A percentile compares a stretch with the other conserved stretches of the same genome.
phyloP scores from a whole-genome alignment of 2,888 invertebrate species.

The Drosophila hamatofila region DNA sequence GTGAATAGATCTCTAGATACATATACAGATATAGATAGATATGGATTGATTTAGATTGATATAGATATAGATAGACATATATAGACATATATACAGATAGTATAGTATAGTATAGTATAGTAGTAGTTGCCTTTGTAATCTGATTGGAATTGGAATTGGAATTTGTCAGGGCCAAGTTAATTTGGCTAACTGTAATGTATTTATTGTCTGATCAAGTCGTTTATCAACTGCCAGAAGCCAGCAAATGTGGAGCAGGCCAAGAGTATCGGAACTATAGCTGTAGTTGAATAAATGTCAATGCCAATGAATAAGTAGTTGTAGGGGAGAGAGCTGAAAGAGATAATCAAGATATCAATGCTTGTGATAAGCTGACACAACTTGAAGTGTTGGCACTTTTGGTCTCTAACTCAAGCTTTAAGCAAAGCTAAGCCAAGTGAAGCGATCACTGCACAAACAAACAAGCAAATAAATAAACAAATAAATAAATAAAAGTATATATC shows the following conservation, averaged over 20 bases:
- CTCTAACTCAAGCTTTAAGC: not conserved
- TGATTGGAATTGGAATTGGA: slow-evolving; percentile 19
- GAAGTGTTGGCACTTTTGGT: not conserved
- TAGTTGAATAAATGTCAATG: too few relatives aligned
- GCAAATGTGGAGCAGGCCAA: too few relatives aligned
- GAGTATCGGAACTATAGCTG: too few relatives aligned
- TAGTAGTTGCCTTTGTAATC: not conserved
- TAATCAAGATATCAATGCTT: not conserved
- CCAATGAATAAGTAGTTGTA: too few relatives aligned
- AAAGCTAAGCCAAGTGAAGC: not conserved
- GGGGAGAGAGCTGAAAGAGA: too few relatives aligned
- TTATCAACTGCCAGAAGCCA: slow-evolving; percentile 15
- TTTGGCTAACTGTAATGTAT: slow-evolving; percentile 35
- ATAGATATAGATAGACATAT: too few relatives aligned
- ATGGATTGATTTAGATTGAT: too few relatives aligned
- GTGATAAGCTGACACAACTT: not conserved
- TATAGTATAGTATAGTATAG: too few relatives aligned
- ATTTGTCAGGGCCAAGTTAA: slow-evolving; percentile 25
- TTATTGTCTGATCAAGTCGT: slow-evolving; percentile 19
- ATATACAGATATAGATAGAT: too few relatives aligned
- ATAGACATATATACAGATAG: too few relatives aligned
- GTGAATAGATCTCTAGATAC: too few relatives aligned
- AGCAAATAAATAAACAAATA: not conserved
- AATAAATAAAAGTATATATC: not conserved
- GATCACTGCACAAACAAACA: too few relatives aligned